A percentile compares a stretch with the other conserved stretches of the same genome.
phyloP scores from a whole-genome alignment of 2,888 invertebrate genomes.

The Esperia sulphurella region DNA sequence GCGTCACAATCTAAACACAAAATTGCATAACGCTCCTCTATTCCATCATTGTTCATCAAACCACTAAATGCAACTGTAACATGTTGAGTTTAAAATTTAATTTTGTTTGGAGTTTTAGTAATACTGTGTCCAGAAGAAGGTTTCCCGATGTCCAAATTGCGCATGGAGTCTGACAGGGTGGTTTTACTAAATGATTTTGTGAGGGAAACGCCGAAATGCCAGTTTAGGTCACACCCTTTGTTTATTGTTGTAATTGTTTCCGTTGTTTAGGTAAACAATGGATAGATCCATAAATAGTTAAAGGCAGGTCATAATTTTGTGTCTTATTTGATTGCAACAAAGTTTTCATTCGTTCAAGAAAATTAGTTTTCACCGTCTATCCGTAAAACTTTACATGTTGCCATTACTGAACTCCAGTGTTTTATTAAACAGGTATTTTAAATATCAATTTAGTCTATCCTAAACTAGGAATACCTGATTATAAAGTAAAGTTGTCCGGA shows the following conservation, averaged over 20 bases:
- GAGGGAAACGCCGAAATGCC: conserved; percentile 34
- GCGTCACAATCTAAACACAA: background rate
- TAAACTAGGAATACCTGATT: too few relatives aligned
- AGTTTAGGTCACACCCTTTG: conserved; percentile 30
- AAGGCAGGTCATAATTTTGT: too few relatives aligned
- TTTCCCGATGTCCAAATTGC: conserved; percentile 40
- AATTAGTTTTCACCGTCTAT: too few relatives aligned
- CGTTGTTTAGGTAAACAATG: conserved; percentile 19
- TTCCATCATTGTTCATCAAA: background rate
- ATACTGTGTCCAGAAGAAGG: conserved; percentile 29
- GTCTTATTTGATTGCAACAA: too few relatives aligned
- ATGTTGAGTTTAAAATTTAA: conserved; percentile 10
- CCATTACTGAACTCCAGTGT: too few relatives aligned
- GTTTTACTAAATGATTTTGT: conserved; percentile 54
- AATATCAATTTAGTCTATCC: too few relatives aligned
- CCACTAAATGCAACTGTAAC: conserved; percentile 3
- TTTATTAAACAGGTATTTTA: too few relatives aligned
- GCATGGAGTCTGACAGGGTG: conserved; percentile 43
- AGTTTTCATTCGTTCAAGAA: too few relatives aligned
- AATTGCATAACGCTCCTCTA: background rate
- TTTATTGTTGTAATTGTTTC: conserved; percentile 26
- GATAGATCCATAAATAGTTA: background rate
- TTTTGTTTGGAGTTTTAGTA: conserved; percentile 11
- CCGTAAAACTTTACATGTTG: too few relatives aligned
- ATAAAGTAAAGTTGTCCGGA: too few relatives aligned